phyloP scores from a whole-genome alignment of 2,888 invertebrate species.

The Pyrrhia umbra region DNA sequence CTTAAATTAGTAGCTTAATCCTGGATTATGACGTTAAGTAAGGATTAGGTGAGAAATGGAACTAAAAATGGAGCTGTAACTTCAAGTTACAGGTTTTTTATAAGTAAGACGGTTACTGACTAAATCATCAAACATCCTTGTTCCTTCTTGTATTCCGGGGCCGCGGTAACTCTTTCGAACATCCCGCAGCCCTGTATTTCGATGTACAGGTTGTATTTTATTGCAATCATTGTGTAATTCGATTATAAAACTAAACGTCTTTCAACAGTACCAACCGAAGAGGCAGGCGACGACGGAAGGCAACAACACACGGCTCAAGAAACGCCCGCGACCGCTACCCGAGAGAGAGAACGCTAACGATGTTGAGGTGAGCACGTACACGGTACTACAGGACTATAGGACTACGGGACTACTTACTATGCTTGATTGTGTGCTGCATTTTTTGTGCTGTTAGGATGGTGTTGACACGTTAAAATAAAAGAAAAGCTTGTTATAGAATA shows the following conservation, averaged over 20 bases:
- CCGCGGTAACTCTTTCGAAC: no score
- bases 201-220: no score
- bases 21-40: no score
- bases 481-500: background rate
- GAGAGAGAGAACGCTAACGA: conserved; percentile 80
- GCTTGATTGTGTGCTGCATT: background rate
- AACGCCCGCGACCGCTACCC: conserved; percentile 70
- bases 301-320: conserved; percentile 71
- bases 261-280: conserved; percentile 83
- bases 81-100: no score
- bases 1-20: no score
- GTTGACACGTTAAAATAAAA: conserved; percentile 5
- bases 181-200: no score
- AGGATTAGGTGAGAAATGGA: no score
- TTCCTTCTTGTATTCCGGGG: no score
- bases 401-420: background rate
- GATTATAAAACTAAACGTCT: background rate
- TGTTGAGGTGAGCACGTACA: conserved; percentile 77
- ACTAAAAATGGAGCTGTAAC: no score
- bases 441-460: background rate
- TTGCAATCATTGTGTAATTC: no score
- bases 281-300: conserved; percentile 64
- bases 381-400: background rate
- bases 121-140: no score
- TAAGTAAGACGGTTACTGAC: no score